Base-by-base conservation (phyloP, 2,113 vertebrate genomes). In the Dromas ardeola region DNA sequence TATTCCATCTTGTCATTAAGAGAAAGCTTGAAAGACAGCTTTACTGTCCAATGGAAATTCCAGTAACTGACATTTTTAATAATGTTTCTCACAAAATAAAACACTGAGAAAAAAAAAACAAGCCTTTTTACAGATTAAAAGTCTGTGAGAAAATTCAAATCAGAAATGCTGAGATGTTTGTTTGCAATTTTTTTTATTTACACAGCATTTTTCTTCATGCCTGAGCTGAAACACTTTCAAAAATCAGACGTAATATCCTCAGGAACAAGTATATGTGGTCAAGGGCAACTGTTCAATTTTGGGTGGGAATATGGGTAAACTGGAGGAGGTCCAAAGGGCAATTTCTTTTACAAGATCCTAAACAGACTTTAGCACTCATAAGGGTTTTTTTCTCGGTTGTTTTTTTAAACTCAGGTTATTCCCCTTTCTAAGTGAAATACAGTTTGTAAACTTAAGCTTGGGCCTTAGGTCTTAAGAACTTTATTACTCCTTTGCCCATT, bases 221-320 rank as follows among this genome's bases (percentile, higher is more conserved):
- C 74, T 76, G 40, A 65, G 16, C 45, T 76, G 47, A 88, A 90
- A 82, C 36, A 65, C 45, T 90, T 94, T 56, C 13, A 40, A 67
- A 81, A 71, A 87, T 6, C 30, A 91, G n/a, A 26, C 1, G 0
- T 90, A 59, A 74, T 87, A 79, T 78, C 38, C 38, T 82, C 55
- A 88, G 49, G 26, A 93, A 43, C 47, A 90, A 71, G 47, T 49
- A 62, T 26, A 50, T 85, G 90, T 91, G 32, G 47, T 93, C 70
- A 85, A 94, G 90, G 78, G 62, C 61, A 92, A 34, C 40, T 72
- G 40, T 86, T 95, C 81, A 92, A 10, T 92, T 95, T 93, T 80
- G 43, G 29, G n/a, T 88, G 70, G 65, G 59, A 89, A 89, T 94
- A 93, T 38, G 55, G 63, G 36, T 78, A 84, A 86, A 71, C 15